These are phyloP conservation scores for Pipistrellus nathusii DNA, from an alignment of 2,797 vertebrate species.

Conservation along the genomic window DNA sequence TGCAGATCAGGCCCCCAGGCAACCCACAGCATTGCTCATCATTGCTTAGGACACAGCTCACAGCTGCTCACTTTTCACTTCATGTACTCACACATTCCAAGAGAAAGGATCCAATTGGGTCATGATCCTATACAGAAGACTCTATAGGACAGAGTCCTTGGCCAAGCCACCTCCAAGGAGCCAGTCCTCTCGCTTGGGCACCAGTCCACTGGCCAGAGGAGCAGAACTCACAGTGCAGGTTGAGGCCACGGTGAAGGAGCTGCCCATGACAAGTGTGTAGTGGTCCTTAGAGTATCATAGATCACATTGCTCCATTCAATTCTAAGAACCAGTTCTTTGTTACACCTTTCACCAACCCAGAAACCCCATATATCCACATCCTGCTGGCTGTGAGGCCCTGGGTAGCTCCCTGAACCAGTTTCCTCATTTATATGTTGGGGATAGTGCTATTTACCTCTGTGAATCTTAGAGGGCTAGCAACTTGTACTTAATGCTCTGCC, in stretches of 20 bases:
- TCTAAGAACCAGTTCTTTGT: neutral
- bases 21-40: fast-evolving
- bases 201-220: neutral
- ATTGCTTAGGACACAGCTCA: neutral
- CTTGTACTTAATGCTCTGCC: neutral
- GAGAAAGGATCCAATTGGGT: neutral
- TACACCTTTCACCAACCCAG: neutral
- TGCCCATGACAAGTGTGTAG: neutral
- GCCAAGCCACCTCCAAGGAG: neutral
- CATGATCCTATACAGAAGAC: neutral
- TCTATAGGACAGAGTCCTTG: neutral
- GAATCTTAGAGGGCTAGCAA: neutral
- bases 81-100: neutral
- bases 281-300: neutral
- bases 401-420: neutral
- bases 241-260: neutral
- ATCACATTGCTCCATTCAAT: neutral
- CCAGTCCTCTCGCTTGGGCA: neutral
- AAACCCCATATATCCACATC: neutral
- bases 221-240: neutral
- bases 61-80: neutral
- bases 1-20: neutral
- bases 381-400: neutral
- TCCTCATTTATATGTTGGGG: neutral
- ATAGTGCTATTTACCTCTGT: neutral